Evolutionary conservation across 2,888 invertebrate genomes (phyloP), one percentile per base, ranked within the genome.

Genomic region (Parnassius glacialis): DNA sequence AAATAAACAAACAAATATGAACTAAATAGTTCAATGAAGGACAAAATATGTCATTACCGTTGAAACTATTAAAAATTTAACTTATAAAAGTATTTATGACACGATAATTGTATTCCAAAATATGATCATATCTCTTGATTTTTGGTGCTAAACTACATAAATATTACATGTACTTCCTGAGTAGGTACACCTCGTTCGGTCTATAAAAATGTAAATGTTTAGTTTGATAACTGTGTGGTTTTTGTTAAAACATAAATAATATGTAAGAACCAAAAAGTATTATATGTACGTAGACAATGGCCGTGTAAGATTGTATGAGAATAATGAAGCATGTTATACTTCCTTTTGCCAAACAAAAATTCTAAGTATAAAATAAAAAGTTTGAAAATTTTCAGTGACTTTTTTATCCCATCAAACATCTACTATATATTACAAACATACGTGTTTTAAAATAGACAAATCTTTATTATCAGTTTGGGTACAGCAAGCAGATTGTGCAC

Each of bases 181-280:
- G 56, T 56, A 42, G 47, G 44, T 63, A 54, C 48, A 44, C 52
- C 52, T 50, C 34, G 34, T 34, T 34, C 7, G 34, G 41, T 50
- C 52, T 64, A 13, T 56, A 52, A n/a, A 58, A 64, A 65, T 79
- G 74, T 76, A 75, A 54, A 74, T 73, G 73, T 58, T 64, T 48
- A 78, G 70, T 73, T 67, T 68, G 64, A 74, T 73, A 72, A 61
- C 59, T 62, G 67, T 69, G 66, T 63, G 65, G 66, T 67, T 70
- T 59, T 66, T 70, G 69, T 72, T 69, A 70, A 59, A 50, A 47
- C 25, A 67, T 70, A 69, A 67, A 74, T 75, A 75, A 74, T 79
- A 63, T 66, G 67, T 86, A 87, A 81, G 84, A 85, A 87, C 90
- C 90, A 89, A 90, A 90, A 90, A 90, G 89, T 90, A 89, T 90